Evolutionary conservation across 2,888 invertebrate species (phyloP).

Genomic region (Stenchaetothrips biformis): DNA sequence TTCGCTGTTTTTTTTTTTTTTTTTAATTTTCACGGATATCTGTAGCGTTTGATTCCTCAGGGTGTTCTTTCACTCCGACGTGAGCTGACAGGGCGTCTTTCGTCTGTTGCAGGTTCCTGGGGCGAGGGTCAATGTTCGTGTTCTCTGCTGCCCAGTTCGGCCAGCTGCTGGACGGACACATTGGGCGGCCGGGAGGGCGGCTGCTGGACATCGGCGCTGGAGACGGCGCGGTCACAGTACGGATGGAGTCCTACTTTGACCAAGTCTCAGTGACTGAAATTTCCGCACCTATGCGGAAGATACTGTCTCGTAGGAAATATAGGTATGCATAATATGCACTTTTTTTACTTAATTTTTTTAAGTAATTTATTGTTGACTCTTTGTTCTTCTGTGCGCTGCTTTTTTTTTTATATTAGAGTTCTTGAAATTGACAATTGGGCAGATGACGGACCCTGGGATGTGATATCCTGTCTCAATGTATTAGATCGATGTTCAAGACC

Average conservation of each 20-base stretch:
- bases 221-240: slow-evolving; percentile 86
- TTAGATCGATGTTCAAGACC: slow-evolving; percentile 90
- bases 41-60: no score
- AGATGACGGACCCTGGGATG: slow-evolving; percentile 53
- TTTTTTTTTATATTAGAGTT: slow-evolving; percentile 52
- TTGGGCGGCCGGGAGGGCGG: slow-evolving; percentile 40
- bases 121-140: slow-evolving; percentile 96
- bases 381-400: background rate
- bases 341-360: no score
- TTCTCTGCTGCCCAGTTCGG: slow-evolving; percentile 78
- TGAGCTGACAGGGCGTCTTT: background rate
- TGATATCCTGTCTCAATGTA: slow-evolving; percentile 86
- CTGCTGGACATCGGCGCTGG: slow-evolving; percentile 67
- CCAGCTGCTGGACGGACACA: slow-evolving; percentile 52
- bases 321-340: slow-evolving; percentile 55
- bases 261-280: slow-evolving; percentile 85
- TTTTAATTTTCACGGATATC: slow-evolving; percentile 43
- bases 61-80: no score
- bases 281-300: slow-evolving; percentile 79
- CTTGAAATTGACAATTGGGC: slow-evolving; percentile 58
- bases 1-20: slow-evolving; percentile 37
- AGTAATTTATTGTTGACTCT: background rate
- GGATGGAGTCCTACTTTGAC: slow-evolving; percentile 68
- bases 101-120: slow-evolving; percentile 61
- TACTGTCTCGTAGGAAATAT: slow-evolving; percentile 70